Evolutionary conservation across 1,140 invertebrate genomes (phyloP).

Genomic region (Brachionus rubens): DNA sequence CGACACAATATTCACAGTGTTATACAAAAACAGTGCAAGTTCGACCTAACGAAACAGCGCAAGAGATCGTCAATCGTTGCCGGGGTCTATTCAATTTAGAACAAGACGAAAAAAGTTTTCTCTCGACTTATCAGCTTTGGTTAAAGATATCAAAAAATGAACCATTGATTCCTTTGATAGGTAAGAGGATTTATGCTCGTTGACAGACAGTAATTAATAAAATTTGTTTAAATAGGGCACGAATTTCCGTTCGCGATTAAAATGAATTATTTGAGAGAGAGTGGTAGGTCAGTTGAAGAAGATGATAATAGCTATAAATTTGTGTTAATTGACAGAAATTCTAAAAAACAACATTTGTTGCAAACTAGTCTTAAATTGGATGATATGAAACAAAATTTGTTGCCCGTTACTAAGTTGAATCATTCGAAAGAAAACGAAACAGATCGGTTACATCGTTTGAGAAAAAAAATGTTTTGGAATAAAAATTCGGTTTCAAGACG

Average conservation of each 20-base stretch:
- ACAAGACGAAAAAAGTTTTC: background rate
- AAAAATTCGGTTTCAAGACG: background rate
- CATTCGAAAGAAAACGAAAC: no score
- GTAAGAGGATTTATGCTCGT: background rate
- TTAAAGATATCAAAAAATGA: constrained; percentile 27
- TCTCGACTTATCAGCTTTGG: constrained; percentile 9
- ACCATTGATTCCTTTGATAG: constrained; percentile 27
- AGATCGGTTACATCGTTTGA: background rate
- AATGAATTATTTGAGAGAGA: constrained; percentile 35
- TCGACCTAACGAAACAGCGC: constrained; percentile 23
- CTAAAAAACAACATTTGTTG: background rate
- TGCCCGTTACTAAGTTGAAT: no score
- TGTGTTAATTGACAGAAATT: constrained; percentile 19
- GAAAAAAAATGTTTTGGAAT: constrained; percentile 20
- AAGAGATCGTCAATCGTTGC: background rate
- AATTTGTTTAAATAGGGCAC: constrained; percentile 4
- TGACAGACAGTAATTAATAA: background rate
- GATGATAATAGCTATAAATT: constrained; percentile 12
- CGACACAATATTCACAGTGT: constrained; percentile 28
- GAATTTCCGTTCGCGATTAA: constrained; percentile 40
- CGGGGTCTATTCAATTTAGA: constrained; percentile 29
- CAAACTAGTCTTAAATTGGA: background rate
- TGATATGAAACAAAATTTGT: no score
- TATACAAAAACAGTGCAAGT: constrained; percentile 41
- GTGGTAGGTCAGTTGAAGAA: constrained; percentile 14